Evolutionary conservation across 2,113 vertebrate species (phyloP).

Genomic region (Callipepla squamata): DNA sequence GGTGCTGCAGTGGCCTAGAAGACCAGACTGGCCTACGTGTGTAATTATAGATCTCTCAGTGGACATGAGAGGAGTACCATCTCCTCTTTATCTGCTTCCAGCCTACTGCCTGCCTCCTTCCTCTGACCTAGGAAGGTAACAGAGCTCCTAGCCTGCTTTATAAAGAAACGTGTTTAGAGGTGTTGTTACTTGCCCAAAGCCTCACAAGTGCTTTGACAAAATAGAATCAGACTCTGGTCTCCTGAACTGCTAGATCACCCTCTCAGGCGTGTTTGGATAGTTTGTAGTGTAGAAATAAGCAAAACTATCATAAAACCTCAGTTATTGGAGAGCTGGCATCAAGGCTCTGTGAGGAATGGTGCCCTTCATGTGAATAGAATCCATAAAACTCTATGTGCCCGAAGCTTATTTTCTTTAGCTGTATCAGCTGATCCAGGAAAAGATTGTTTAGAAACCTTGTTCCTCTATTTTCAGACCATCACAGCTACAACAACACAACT

Average conservation of each 20-base stretch:
- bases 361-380: not conserved
- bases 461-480: constrained; percentile 15
- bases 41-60: not conserved
- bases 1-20: not conserved
- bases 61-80: not conserved
- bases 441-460: not conserved
- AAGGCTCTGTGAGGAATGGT: not conserved
- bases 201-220: not conserved
- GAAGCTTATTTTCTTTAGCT: constrained; percentile 39
- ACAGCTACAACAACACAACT: not conserved
- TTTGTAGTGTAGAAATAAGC: not conserved
- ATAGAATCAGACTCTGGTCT: not conserved
- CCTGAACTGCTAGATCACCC: not conserved
- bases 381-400: not conserved
- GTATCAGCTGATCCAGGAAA: not conserved
- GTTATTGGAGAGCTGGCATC: not conserved
- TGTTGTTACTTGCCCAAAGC: not conserved
- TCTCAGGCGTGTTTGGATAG: not conserved
- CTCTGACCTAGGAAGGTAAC: not conserved
- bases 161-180: not conserved
- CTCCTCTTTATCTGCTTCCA: not conserved
- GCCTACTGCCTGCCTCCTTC: not conserved
- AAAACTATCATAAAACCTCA: not conserved
- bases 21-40: not conserved
- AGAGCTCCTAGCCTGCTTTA: not conserved